Conservation (phyloP, 2,888 invertebrate genomes). For the Lithophane semibrunnea region DNA sequence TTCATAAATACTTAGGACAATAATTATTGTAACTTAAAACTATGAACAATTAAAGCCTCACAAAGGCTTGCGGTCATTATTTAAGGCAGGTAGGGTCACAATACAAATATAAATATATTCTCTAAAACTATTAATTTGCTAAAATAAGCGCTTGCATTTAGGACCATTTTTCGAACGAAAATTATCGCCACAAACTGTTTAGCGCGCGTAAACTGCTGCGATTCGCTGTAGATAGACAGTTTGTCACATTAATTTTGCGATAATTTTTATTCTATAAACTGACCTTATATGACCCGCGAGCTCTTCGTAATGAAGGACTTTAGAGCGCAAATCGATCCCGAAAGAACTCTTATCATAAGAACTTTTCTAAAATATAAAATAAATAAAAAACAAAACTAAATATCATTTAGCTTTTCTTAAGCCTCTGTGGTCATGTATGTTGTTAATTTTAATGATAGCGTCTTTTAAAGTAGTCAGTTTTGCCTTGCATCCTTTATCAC, state of each 20-base stretch:
- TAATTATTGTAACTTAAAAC: neutral
- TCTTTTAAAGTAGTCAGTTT: conserved; percentile 84
- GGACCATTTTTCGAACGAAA: neutral
- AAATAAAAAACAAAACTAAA: conserved; percentile 36
- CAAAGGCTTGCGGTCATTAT: neutral
- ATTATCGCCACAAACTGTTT: neutral
- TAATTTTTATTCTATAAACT: neutral
- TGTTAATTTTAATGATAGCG: conserved; percentile 83
- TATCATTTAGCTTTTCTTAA: conserved; percentile 72
- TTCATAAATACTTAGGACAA: neutral
- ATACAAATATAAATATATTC: neutral
- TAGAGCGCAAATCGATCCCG: neutral
- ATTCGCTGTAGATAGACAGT: neutral
- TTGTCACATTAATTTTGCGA: neutral
- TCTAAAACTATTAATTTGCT: neutral
- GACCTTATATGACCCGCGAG: neutral
- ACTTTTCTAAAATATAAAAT: neutral
- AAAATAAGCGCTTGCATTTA: neutral
- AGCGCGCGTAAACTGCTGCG: neutral
- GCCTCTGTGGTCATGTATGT: conserved; percentile 82
- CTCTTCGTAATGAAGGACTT: neutral
- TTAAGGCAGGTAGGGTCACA: conserved; percentile 6
- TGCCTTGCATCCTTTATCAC: conserved; percentile 86
- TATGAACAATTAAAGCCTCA: conserved; percentile 1
- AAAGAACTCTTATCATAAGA: neutral